phyloP scores from a whole-genome alignment of 2,888 invertebrate species.

The Plebejus argus region DNA sequence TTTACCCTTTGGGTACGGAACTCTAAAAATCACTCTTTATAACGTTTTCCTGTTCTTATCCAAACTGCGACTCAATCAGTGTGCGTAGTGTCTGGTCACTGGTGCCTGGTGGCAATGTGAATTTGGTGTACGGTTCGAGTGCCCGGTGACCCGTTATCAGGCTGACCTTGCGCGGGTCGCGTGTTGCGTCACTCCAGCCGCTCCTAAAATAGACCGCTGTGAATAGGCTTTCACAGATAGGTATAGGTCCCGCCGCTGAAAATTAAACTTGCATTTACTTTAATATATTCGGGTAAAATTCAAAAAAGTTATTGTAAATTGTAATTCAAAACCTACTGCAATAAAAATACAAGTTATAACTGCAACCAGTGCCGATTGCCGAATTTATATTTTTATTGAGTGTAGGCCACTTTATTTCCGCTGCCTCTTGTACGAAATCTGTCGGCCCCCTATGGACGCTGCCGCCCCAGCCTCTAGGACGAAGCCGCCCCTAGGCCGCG shows the following conservation, averaged over 20 bases:
- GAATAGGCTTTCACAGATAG: constrained; percentile 5
- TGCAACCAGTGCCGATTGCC: no score
- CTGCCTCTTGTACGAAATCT: no score
- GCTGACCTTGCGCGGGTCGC: constrained; percentile 14
- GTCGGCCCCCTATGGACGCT: no score
- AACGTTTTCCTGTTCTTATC: not conserved
- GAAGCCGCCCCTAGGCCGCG: no score
- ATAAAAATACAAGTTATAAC: not conserved
- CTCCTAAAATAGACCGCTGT: constrained; percentile 4
- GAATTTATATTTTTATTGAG: no score
- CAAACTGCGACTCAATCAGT: not conserved
- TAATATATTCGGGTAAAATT: not conserved
- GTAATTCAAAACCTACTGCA: not conserved
- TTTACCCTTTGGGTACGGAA: no score
- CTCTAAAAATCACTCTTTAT: not conserved
- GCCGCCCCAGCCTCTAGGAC: no score
- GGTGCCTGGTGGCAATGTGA: not conserved
- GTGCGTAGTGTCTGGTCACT: not conserved
- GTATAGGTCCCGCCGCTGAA: not conserved
- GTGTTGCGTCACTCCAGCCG: constrained; percentile 3
- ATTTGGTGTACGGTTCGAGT: not conserved
- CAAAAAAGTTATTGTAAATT: not conserved
- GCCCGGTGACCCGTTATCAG: constrained; percentile 9
- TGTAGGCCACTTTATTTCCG: no score
- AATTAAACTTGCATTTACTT: not conserved